Evolutionary conservation across 23 tunicate species (phyloP), one percentile per base, ranked within the genome.

Genomic region (Ascidia mentula): DNA sequence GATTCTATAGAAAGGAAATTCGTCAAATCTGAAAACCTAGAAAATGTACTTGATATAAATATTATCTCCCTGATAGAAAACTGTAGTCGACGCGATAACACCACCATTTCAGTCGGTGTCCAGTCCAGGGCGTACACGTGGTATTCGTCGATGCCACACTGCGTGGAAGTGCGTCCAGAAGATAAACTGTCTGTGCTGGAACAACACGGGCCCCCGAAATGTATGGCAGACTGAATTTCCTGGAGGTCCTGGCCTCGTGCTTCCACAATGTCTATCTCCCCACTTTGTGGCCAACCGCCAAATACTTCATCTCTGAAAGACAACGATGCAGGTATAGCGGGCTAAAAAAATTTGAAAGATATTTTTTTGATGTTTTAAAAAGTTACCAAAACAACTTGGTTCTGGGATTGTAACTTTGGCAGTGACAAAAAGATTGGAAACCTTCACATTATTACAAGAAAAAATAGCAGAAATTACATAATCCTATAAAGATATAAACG

Each of bases 251-350:
- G 96, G 3, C 99, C 99, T 80, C 99, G 36, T 7, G 97, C 97
- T 73, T 96, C 99, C 79, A 82, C 70, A 18, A 96, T 96, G 45
- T 96, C 99, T 65, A 96, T 96, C 80, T 96, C 99, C 2, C 99
- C 99, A 78, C 99, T 96, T 37, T 85, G 80, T 2, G 99, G 97
- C 99, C 97, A 96, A 22, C 94, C 94, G 3, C 99, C 97, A 76
- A 79, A 96, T 0, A 87, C 87, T 45, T 80, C 69, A 75, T 91
- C 93, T 60, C 98, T 93, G 78, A n/a, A 60, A 81, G n/a, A n/a
- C n/a, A n/a, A n/a, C n/a, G n/a, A n/a, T n/a, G n/a, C n/a, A 12
- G 15, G 18, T 28, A 74, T 31, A 74, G 59, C n/a, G n/a, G n/a
- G n/a, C 13, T 18, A 24, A 30, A 20, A 20, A 70, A 70, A 70